A percentile compares a stretch with the other conserved stretches of the same genome.
phyloP scores from a whole-genome alignment of 2,888 invertebrate species.

The Lampropteryx suffumata region DNA sequence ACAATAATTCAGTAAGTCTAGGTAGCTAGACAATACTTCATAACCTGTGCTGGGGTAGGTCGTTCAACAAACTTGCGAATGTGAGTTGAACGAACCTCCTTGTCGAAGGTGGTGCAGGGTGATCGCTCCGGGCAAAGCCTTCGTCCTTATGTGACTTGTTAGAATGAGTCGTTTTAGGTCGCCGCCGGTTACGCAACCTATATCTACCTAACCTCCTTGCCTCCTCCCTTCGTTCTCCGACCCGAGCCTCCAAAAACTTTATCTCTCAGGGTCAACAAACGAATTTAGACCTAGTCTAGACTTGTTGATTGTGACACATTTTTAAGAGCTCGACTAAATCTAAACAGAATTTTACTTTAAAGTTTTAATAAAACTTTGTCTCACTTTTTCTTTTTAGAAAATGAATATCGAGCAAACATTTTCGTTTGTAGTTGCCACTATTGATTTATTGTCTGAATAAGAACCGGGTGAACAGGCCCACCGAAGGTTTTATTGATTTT shows the following conservation, averaged over 20 bases:
- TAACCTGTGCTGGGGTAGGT: slow-evolving; percentile 41
- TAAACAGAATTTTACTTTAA: neutral
- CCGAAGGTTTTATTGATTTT: slow-evolving; percentile 40
- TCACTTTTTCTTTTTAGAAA: too few species aligned
- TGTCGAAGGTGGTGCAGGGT: slow-evolving; percentile 62
- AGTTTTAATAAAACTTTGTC: too few species aligned
- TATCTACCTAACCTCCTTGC: slow-evolving; percentile 33
- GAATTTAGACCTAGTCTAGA: slow-evolving; percentile 66
- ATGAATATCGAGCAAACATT: slow-evolving; percentile 1
- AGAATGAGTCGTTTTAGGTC: slow-evolving; percentile 58
- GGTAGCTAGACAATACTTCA: slow-evolving; percentile 33
- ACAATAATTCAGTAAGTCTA: slow-evolving; percentile 14
- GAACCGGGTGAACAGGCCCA: slow-evolving; percentile 15
- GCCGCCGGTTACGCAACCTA: slow-evolving; percentile 56
- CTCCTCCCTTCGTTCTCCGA: slow-evolving; percentile 32
- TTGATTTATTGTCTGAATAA: slow-evolving; percentile 17
- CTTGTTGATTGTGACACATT: slow-evolving; percentile 55
- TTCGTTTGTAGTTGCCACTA: slow-evolving; percentile 13
- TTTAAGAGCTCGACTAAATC: slow-evolving; percentile 7
- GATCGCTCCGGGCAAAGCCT: slow-evolving; percentile 62
- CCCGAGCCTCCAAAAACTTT: slow-evolving; percentile 43
- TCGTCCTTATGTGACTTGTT: slow-evolving; percentile 62
- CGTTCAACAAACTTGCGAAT: slow-evolving; percentile 34
- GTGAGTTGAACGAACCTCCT: slow-evolving; percentile 62
- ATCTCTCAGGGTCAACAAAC: slow-evolving; percentile 53